Evolutionary conservation across 2,113 vertebrate genomes (phyloP).

Genomic region (Anguilla japonica): DNA sequence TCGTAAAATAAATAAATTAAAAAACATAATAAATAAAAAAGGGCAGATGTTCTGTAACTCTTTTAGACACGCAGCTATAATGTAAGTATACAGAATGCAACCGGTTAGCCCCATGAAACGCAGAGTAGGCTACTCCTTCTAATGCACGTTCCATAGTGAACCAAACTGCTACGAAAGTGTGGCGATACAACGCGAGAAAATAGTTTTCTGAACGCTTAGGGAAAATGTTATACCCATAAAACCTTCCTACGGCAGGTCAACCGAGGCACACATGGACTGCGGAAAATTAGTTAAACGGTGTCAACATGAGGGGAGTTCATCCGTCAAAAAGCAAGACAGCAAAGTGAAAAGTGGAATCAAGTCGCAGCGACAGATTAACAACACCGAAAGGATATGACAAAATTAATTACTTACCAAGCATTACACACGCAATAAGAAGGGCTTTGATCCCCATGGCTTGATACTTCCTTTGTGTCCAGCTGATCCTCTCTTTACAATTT

Average conservation of each 20-base stretch:
- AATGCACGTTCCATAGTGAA: not conserved
- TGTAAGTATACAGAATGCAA: not conserved
- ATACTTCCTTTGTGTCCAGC: conserved; percentile 10
- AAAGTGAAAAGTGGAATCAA: not conserved
- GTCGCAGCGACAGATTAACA: not conserved
- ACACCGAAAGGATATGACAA: not conserved
- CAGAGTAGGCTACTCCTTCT: not conserved
- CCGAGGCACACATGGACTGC: not conserved
- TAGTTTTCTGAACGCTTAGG: not conserved
- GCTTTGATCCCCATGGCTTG: conserved; percentile 3
- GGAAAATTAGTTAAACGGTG: not conserved
- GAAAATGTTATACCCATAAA: not conserved
- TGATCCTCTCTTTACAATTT: not conserved
- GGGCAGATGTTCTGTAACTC: not conserved
- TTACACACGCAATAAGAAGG: conserved; percentile 10
- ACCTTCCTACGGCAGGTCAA: not conserved
- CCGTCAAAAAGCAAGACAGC: not conserved
- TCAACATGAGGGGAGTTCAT: not conserved
- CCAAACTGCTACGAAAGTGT: not conserved
- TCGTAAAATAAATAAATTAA: too few relatives aligned
- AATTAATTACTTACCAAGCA: conserved; percentile 31
- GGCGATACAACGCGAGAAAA: not conserved
- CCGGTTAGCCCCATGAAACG: not conserved
- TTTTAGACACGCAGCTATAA: not conserved
- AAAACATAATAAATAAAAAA: too few relatives aligned